Base-by-base conservation (phyloP, 1,140 invertebrate species). In the Antheraea mylitta region DNA sequence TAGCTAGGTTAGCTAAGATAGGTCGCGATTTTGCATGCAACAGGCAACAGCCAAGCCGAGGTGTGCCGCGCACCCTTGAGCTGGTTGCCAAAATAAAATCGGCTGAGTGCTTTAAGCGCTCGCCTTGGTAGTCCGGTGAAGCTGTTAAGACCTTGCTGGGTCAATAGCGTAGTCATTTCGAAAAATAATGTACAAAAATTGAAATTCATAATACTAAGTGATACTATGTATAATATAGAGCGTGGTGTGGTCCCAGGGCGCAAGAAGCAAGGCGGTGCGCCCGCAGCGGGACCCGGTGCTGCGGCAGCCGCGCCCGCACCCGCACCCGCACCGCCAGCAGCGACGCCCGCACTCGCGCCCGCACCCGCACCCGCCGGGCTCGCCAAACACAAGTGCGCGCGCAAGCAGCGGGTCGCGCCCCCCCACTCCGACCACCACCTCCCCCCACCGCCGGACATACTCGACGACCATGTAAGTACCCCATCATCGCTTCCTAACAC, bases 361-460 rank as follows among this genome's bases (percentile, higher is more conserved):
- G 9, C 69, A 77, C n/a, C 70, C 74, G 22, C 10, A 59, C 48
- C 64, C 45, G 38, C 38, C 38, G 38, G 68, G 59, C 64, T 53
- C 60, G 67, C 58, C 71, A 87, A 88, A 78, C 84, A 89, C 85
- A 91, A 91, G 85, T 85, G 84, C 71, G 76, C 83, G 64, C 84
- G 89, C 76, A 91, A 91, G 73, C 85, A 86, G 72, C 83, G 86
- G 63, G 75, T 75, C 71, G 84, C 84, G 68, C 80, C 82, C 58
- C 83, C 82, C 1, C 84, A 85, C 79, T 81, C 84, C 77, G 89
- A 91, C 82, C 89, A 90, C 85, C 89, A 91, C 80, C 80, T 91
- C 72, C 89, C 89, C 71, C 89, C 89, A 71, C 89, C 89, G 82
- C 89, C 89, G 0, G 89, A 91, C 75, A 90, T 91, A 74, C 79